Evolutionary conservation across 2,888 invertebrate species (phyloP), one percentile per base, ranked within the genome.

Genomic region (Heliconius erato): DNA sequence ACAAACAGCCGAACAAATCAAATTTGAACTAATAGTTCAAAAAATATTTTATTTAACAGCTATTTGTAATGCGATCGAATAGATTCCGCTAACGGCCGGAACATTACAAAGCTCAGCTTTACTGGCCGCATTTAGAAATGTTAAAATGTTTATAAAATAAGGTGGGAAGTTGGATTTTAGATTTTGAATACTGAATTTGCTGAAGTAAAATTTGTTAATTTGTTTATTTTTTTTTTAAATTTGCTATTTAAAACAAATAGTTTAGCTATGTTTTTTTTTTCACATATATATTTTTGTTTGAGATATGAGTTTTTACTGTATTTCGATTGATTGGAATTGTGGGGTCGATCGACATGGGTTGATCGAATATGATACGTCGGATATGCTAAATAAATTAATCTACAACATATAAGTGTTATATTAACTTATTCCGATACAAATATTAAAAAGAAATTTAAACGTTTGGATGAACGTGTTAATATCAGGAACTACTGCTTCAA

Each of bases 31-130:
- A 82, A 84, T 79, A 83, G 83, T 82, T 71, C 59, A 74, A 59
- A 84, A 83, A 84, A 82, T 84, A 85, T 82, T 85, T 79, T 85
- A 82, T 84, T 54, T 72, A 79, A 83, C 83, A 74, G 82, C 79
- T 82, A 82, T 84, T 85, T 76, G 82, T 79, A 84, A 81, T 82
- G 82, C 79, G 85, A 84, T 85, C 83, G 83, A 79, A 81, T 83
- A 86, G 85, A 86, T 84, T 84, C 74, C 78, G 79, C 80, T 84
- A 86, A 86, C 84, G 83, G 83, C 84, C 82, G 82, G 82, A 85
- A 86, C 86, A 88, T 88, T 84, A 86, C 85, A 81, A 85, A 82
- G 84, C 86, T 85, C 88, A 86, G 84, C 28, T 86, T 86, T 84
- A 85, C 83, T 82, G 79, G 80, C 78, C 84, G 79, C 85, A 83